These are phyloP conservation scores for Neoscelio sp. DNA, from an alignment of 2,888 invertebrate species.

Conservation along the genomic window DNA sequence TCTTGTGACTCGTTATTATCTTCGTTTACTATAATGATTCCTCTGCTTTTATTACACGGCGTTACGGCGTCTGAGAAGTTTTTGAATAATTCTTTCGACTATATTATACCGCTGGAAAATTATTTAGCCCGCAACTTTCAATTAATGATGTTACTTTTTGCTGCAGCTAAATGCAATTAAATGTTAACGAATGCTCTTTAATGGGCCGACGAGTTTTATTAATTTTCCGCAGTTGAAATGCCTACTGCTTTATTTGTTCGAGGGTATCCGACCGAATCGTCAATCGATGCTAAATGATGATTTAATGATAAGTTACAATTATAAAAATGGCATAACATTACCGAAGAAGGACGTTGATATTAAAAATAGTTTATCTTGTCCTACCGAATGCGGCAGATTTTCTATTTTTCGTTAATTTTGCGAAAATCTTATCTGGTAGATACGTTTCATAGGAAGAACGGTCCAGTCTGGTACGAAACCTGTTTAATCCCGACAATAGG, in stretches of 20 bases:
- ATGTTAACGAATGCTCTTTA: conserved; percentile 29
- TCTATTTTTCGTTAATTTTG: conserved; percentile 41
- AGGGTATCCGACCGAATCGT: too few species aligned
- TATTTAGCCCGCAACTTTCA: conserved; percentile 33
- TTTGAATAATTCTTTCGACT: conserved; percentile 30
- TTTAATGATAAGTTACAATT: too few species aligned
- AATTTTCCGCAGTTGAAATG: too few species aligned
- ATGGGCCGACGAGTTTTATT: conserved; percentile 11
- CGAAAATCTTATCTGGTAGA: conserved; percentile 46
- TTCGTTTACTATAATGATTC: conserved; percentile 30
- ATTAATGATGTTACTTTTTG: conserved; percentile 37
- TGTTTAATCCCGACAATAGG: conserved; percentile 56
- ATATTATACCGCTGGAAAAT: conserved; percentile 8
- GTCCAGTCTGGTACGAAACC: conserved; percentile 49
- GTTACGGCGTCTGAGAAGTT: conserved; percentile 25
- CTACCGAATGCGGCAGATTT: not conserved
- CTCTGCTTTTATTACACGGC: conserved; percentile 26
- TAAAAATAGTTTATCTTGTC: too few species aligned
- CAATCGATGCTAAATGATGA: too few species aligned
- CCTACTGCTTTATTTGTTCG: too few species aligned
- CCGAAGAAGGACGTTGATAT: too few species aligned
- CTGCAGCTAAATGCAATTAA: conserved; percentile 24
- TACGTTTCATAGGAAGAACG: conserved; percentile 43
- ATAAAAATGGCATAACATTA: too few species aligned
- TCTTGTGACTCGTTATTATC: not conserved